Evolutionary conservation across 2,797 vertebrate species (phyloP).

Genomic region (Natrix natrix): DNA sequence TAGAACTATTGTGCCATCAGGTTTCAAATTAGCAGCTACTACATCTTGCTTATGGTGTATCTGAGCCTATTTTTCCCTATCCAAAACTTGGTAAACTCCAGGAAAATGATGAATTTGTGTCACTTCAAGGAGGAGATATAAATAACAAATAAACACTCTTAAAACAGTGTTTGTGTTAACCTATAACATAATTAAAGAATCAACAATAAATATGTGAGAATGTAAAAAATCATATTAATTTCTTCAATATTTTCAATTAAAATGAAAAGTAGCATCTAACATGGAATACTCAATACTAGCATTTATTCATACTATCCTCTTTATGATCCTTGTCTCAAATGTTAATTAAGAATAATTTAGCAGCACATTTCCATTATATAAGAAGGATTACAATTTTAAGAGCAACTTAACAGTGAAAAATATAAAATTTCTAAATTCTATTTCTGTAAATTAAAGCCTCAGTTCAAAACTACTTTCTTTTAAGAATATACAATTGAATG

Average conservation of each 20-base stretch:
- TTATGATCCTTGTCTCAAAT: conserved; percentile 24
- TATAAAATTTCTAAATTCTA: neutral
- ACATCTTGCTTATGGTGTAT: neutral
- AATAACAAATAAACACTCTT: neutral
- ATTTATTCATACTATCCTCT: conserved; percentile 16
- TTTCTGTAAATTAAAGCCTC: neutral
- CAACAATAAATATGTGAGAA: neutral
- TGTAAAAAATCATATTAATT: neutral
- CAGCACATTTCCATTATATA: neutral
- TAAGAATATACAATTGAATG: neutral
- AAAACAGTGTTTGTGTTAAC: neutral
- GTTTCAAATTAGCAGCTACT: neutral
- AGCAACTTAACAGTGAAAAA: neutral
- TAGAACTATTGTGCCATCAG: neutral
- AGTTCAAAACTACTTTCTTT: neutral
- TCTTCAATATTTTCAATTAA: neutral
- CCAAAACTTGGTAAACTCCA: neutral
- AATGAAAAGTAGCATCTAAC: conserved; percentile 14
- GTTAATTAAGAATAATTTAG: neutral
- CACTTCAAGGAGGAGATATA: neutral
- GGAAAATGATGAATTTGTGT: neutral
- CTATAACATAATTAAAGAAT: neutral
- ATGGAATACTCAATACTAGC: conserved; percentile 6
- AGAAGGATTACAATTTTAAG: neutral
- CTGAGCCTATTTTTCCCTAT: neutral